phyloP scores from a whole-genome alignment of 2,113 vertebrate species.

The Oryzias celebensis region DNA sequence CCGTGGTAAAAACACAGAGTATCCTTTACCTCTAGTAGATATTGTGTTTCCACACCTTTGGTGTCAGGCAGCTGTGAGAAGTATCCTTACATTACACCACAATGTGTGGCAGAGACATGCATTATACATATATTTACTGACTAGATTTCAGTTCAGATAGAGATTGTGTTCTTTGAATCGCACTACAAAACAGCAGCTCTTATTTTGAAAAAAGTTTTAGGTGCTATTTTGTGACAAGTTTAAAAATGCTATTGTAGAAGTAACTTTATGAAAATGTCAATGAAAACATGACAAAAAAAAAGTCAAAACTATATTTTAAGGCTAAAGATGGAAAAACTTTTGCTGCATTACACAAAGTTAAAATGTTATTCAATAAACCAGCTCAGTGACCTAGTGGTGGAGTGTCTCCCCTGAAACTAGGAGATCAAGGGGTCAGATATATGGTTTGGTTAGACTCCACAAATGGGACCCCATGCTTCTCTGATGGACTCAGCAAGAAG shows the following conservation, averaged over 20 bases:
- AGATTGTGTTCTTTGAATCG: not conserved
- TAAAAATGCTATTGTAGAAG: not conserved
- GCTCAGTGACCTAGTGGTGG: no score
- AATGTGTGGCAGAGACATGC: slow-evolving; percentile 30
- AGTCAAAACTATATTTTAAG: no score
- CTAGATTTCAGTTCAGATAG: slow-evolving; percentile 30
- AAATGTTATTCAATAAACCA: no score
- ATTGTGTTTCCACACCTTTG: slow-evolving; percentile 1
- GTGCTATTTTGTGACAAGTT: not conserved
- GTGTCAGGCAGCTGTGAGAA: slow-evolving; percentile 23
- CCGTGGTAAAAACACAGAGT: not conserved
- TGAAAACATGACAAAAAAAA: no score
- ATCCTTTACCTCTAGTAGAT: not conserved
- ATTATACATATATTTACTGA: slow-evolving; percentile 46
- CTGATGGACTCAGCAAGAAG: no score
- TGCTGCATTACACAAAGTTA: no score
- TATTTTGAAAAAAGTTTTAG: not conserved
- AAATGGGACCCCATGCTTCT: no score
- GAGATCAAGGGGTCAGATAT: no score
- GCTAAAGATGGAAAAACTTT: no score
- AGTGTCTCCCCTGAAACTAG: no score
- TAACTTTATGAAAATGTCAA: no score
- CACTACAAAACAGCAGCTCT: not conserved
- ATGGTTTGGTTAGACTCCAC: no score
- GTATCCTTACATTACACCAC: slow-evolving; percentile 19